These are phyloP conservation scores for Bombus huntii DNA, from an alignment of 1,140 invertebrate species.

Conservation along the genomic window DNA sequence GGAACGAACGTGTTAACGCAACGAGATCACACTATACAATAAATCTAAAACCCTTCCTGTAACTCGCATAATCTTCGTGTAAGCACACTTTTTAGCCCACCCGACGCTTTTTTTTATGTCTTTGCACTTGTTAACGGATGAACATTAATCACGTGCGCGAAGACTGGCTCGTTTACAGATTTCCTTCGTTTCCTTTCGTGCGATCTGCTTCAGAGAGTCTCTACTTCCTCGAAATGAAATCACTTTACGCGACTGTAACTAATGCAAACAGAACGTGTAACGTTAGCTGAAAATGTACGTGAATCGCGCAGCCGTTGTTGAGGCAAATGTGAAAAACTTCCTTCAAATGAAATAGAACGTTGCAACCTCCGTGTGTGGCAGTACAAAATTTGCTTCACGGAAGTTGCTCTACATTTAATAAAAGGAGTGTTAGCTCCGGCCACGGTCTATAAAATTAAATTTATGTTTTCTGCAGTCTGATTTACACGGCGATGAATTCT, in stretches of 20 bases:
- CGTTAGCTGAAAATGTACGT: neutral
- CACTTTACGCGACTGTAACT: neutral
- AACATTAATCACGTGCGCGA: neutral
- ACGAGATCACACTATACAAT: neutral
- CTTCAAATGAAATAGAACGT: constrained; percentile 18
- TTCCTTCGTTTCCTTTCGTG: neutral
- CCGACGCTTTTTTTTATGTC: neutral
- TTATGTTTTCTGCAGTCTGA: constrained; percentile 18
- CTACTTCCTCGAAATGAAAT: neutral
- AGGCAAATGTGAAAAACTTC: neutral
- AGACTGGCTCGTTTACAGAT: neutral
- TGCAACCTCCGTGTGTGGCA: neutral
- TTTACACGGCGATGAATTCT: constrained; percentile 24
- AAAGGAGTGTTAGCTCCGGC: constrained; percentile 19
- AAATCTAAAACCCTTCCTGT: neutral
- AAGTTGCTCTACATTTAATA: constrained; percentile 43
- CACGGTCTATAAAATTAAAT: constrained; percentile 21
- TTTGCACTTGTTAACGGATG: neutral
- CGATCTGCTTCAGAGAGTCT: neutral
- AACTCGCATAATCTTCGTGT: neutral
- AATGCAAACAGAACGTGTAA: no score
- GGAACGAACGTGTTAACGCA: neutral
- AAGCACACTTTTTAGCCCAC: neutral
- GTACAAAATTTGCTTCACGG: neutral
- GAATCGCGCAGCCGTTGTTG: neutral